Percentiles rank a stretch among this genome's conserved stretches.
Conservation (phyloP, 2,797 vertebrate species). For the Heterohyrax brucei region DNA sequence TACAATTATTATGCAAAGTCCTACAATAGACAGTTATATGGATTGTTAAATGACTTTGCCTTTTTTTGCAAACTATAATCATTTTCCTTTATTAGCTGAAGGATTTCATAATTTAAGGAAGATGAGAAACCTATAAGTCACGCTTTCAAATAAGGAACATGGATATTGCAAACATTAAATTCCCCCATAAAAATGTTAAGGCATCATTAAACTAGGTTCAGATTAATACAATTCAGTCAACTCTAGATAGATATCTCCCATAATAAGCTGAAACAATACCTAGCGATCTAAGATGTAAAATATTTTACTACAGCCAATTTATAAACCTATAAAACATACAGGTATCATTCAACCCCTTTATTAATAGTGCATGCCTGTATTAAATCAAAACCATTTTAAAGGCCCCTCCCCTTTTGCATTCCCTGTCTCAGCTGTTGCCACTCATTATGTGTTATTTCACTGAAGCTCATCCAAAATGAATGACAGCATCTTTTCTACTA, state of each 20-base stretch:
- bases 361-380: conserved; percentile 89
- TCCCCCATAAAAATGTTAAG: conserved; percentile 93
- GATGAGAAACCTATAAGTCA: conserved; percentile 94
- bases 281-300: conserved; percentile 90
- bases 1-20: conserved; percentile 93
- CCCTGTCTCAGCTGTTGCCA: conserved; percentile 86
- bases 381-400: conserved; percentile 89
- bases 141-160: conserved; percentile 93
- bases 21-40: conserved; percentile 92
- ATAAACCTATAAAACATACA: conserved; percentile 93
- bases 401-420: conserved; percentile 78
- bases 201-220: conserved; percentile 94
- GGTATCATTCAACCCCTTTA: conserved; percentile 91
- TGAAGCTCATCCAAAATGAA: conserved; percentile 85
- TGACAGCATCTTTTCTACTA: conserved; percentile 89
- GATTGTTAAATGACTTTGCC: conserved; percentile 93
- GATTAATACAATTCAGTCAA: conserved; percentile 94
- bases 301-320: conserved; percentile 92
- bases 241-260: conserved; percentile 91
- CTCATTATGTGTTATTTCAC: conserved; percentile 85
- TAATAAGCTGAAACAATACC: conserved; percentile 92
- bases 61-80: conserved; percentile 92
- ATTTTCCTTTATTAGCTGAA: conserved; percentile 94
- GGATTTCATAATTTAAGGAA: conserved; percentile 94
- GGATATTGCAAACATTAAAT: conserved; percentile 94